Base-by-base conservation (phyloP, 1,140 invertebrate genomes). In the Drosophila tsacasi region DNA sequence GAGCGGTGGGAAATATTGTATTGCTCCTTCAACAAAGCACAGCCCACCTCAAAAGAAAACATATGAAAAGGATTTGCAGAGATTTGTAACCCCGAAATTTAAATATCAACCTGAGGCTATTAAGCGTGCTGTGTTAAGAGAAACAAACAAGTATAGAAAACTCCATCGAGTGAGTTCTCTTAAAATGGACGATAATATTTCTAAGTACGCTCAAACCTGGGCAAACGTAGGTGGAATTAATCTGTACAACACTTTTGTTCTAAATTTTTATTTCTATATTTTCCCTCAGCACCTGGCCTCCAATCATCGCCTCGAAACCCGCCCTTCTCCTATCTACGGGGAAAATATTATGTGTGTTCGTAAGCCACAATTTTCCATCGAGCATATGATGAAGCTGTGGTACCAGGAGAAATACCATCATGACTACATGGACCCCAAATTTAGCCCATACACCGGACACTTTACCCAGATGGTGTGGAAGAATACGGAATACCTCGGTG, bases 391-490 rank as follows among this genome's bases (percentile, higher is more conserved):
- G 32, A 94, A 94, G 3, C 94, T 94, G 76, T 96, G 95, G 95
- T 96, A 95, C 71, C 94, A 94, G 10, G 95, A 95, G 79, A 94
- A 93, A 15, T 94, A 94, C 73, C 91, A 94, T n/a, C 93, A 95
- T 79, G 93, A 94, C 79, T 95, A 94, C 78, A 85, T 83, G 42
- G 77, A 86, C 10, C 64, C 87, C 4, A 57, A 68, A 0, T 91
- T 91, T 54, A 42, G 52, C 15, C 60, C 66, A 13, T 87, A 82
- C 6, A 92, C 89, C 92, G 95, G 96, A 73, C 96, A 96, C 68
- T 96, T 96, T 61, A 95, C 95, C 0, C 95, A 96, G 92, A 93
- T 96, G 12, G 93, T 97, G 2, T 97, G 97, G 97, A 96, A 95
- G 75, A 93, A 92, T 2, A 95, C 94, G 2, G 94, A 91, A 49